A percentile compares a stretch with the other conserved stretches of the same genome.
phyloP scores from a whole-genome alignment of 2,797 vertebrate species.

The Aldrovandia affinis region DNA sequence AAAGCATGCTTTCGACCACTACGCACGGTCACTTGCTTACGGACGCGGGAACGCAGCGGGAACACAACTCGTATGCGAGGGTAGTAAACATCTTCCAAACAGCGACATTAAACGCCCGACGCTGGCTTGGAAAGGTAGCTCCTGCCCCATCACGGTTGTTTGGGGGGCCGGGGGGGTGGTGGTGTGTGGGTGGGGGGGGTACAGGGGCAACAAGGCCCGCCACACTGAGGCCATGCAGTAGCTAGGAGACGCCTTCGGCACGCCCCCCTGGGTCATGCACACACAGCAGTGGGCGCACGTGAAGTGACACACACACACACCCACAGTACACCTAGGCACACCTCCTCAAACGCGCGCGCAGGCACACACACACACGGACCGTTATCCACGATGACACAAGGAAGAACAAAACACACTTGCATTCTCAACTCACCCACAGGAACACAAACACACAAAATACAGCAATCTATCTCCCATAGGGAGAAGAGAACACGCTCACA shows the following conservation, averaged over 20 bases:
- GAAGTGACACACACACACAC: not conserved
- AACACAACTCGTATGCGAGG: not conserved
- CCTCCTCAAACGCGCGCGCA: not conserved
- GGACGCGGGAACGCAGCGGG: not conserved
- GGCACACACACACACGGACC: not conserved
- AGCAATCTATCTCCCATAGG: slow-evolving; percentile 78
- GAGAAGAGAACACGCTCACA: slow-evolving; percentile 77
- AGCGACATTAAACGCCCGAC: slow-evolving; percentile 48
- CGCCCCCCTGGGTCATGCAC: not conserved
- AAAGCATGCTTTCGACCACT: slow-evolving; percentile 30
- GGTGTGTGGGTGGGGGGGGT: not conserved
- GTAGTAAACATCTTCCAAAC: slow-evolving; percentile 35
- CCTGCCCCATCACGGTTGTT: slow-evolving; percentile 48
- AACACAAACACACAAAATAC: slow-evolving; percentile 55
- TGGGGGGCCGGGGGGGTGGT: not conserved
- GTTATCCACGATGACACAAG: slow-evolving; percentile 42
- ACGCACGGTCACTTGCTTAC: slow-evolving; percentile 13
- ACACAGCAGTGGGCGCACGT: not conserved
- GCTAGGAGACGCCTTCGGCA: slow-evolving; percentile 68
- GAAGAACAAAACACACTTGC: not conserved
- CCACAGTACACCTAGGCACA: not conserved
- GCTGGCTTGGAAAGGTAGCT: slow-evolving; percentile 55
- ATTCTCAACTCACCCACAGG: slow-evolving; percentile 45
- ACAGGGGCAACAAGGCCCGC: not conserved
- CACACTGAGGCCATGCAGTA: slow-evolving; percentile 79